Percentiles rank a stretch among this genome's conserved stretches.
Evolutionary conservation across 2,113 vertebrate genomes (phyloP).

Genomic region (Felis catus): DNA sequence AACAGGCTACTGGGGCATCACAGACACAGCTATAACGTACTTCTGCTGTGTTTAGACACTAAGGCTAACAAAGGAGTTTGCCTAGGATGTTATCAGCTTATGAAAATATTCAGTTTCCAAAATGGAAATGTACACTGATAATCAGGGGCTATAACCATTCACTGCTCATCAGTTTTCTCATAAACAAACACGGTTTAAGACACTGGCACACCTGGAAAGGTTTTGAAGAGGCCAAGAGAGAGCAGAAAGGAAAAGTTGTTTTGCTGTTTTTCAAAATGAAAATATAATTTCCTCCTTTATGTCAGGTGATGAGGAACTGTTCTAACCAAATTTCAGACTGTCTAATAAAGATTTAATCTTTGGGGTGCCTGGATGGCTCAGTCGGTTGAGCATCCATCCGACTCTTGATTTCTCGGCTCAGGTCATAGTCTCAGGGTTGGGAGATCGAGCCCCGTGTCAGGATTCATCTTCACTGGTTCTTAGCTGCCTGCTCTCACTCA

Average conservation of each 20-base stretch:
- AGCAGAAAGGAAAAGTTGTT: neutral
- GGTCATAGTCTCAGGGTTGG: too few species aligned
- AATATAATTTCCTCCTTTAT: neutral
- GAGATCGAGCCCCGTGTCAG: too few species aligned
- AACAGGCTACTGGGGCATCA: neutral
- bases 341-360: neutral
- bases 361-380: too few species aligned
- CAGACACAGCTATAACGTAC: neutral
- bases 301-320: neutral
- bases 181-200: neutral
- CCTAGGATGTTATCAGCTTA: neutral
- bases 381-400: too few species aligned
- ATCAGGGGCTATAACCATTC: neutral
- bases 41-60: neutral
- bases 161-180: neutral
- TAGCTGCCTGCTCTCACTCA: neutral
- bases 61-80: neutral
- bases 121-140: neutral
- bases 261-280: neutral
- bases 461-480: neutral
- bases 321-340: conserved; percentile 23
- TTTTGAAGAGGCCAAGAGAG: neutral
- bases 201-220: neutral
- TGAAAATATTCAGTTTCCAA: neutral
- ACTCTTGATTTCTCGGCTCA: too few species aligned